phyloP scores from a whole-genome alignment of 1,140 invertebrate genomes.

The Eupeodes corollae region DNA sequence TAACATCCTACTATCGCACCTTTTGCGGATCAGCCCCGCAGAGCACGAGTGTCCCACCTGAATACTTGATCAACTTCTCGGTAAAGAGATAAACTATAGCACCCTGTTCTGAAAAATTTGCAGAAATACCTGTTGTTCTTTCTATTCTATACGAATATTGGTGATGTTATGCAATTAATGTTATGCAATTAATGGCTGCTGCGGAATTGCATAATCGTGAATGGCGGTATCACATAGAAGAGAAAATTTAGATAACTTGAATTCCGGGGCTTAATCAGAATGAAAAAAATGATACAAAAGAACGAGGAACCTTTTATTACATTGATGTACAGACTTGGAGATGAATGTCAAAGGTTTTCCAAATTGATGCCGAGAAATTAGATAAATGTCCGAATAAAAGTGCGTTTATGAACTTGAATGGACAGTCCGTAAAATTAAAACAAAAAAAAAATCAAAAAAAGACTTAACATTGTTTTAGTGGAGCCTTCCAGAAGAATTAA shows the following conservation, averaged over 20 bases:
- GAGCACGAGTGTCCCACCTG: constrained; percentile 96
- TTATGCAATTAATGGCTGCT: constrained; percentile 92
- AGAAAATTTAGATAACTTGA: constrained; percentile 97
- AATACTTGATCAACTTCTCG: constrained; percentile 92
- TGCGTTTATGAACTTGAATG: constrained; percentile 36
- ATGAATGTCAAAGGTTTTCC: constrained; percentile 91
- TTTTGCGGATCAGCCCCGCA: constrained; percentile 93
- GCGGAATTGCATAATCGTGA: constrained; percentile 95
- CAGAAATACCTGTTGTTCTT: constrained; percentile 99
- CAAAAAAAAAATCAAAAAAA: constrained; percentile 35
- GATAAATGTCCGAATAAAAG: constrained; percentile 48
- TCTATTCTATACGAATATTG: constrained; percentile 97
- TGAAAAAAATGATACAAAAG: constrained; percentile 90
- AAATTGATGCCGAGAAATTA: constrained; percentile 94
- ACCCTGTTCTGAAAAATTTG: constrained; percentile 90
- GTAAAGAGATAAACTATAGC: constrained; percentile 89
- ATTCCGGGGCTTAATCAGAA: constrained; percentile 76
- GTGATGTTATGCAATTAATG: constrained; percentile 92
- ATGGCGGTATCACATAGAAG: constrained; percentile 98
- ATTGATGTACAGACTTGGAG: constrained; percentile 96
- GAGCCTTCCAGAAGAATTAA: too few species aligned
- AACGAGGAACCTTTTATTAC: constrained; percentile 96
- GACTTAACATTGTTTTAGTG: too few species aligned
- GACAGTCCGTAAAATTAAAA: constrained; percentile 39
- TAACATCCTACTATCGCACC: constrained; percentile 95